These are phyloP conservation scores for Heteromyza rotundicornis DNA, from an alignment of 2,888 invertebrate species.

Conservation along the genomic window DNA sequence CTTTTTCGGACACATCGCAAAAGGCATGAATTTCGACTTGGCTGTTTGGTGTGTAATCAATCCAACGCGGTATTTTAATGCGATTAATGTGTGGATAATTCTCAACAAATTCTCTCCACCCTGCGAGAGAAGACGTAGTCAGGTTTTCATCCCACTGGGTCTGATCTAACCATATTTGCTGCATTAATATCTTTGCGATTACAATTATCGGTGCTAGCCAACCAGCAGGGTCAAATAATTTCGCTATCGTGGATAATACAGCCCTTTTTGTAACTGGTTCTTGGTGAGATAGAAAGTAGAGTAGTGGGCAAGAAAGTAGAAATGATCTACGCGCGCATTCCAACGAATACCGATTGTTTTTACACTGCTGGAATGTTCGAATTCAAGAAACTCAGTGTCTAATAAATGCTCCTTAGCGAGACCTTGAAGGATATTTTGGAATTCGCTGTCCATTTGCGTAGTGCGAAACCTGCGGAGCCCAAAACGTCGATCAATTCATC, in stretches of 20 bases:
- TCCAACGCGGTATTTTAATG: slow-evolving; percentile 16
- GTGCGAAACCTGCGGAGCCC: too few relatives aligned
- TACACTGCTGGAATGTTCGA: slow-evolving; percentile 15
- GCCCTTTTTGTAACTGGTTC: slow-evolving; percentile 22
- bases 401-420: slow-evolving; percentile 7
- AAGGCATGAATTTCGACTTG: slow-evolving; percentile 23
- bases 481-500: too few relatives aligned
- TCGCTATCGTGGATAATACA: slow-evolving; percentile 13
- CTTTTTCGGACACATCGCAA: slow-evolving; percentile 25
- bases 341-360: slow-evolving; percentile 26
- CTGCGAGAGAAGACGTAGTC: slow-evolving; percentile 6
- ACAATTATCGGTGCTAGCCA: slow-evolving; percentile 22
- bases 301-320: slow-evolving; percentile 15
- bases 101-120: slow-evolving; percentile 13
- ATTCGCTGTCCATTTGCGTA: too few relatives aligned
- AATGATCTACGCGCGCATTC: slow-evolving; percentile 19
- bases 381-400: slow-evolving; percentile 14
- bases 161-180: slow-evolving; percentile 22
- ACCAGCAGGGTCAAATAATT: slow-evolving; percentile 21
- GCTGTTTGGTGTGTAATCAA: neutral
- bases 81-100: slow-evolving; percentile 3
- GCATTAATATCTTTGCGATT: slow-evolving; percentile 22
- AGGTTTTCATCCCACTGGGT: slow-evolving; percentile 18
- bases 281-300: too few relatives aligned
- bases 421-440: neutral